phyloP scores from a whole-genome alignment of 2,888 invertebrate species.

The Cryptus viduatorius region DNA sequence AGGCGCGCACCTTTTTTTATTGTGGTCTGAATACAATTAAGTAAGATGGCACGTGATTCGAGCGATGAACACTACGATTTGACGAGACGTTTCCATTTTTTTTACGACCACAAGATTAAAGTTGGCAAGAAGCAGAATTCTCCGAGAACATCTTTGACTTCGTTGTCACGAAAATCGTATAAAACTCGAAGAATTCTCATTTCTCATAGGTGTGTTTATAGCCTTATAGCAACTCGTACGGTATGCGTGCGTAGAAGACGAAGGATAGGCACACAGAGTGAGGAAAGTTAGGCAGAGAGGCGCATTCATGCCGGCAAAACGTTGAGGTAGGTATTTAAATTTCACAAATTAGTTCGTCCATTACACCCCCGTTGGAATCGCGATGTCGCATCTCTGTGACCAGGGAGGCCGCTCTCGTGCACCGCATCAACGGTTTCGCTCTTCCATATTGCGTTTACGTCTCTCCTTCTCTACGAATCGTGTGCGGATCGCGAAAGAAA shows the following conservation, averaged over 20 bases:
- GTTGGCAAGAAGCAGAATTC: not conserved
- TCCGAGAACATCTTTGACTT: not conserved
- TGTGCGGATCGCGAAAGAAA: not conserved
- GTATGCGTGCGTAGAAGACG: not conserved
- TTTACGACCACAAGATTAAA: not conserved
- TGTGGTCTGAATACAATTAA: conserved; percentile 16
- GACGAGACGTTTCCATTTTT: not conserved
- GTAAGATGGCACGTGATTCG: conserved; percentile 21
- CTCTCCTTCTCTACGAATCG: not conserved
- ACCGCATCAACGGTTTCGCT: conserved; percentile 8
- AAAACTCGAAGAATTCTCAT: conserved; percentile 9
- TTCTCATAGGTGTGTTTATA: not conserved
- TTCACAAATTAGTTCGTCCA: conserved; percentile 84
- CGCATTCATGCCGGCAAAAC: conserved; percentile 67
- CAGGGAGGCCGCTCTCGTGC: conserved; percentile 60
- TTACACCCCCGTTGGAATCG: conserved; percentile 83
- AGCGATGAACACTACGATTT: not conserved
- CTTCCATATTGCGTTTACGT: conserved; percentile 10
- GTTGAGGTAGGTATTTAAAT: conserved; percentile 84
- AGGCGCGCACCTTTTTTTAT: not conserved
- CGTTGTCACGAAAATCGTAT: conserved; percentile 30
- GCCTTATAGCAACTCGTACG: no score
- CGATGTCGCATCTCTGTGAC: conserved; percentile 75
- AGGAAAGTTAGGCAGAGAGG: not conserved
- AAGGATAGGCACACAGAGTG: not conserved